Evolutionary conservation across 2,797 vertebrate species (phyloP).

Genomic region (Parauchenoglanis ngamensis): DNA sequence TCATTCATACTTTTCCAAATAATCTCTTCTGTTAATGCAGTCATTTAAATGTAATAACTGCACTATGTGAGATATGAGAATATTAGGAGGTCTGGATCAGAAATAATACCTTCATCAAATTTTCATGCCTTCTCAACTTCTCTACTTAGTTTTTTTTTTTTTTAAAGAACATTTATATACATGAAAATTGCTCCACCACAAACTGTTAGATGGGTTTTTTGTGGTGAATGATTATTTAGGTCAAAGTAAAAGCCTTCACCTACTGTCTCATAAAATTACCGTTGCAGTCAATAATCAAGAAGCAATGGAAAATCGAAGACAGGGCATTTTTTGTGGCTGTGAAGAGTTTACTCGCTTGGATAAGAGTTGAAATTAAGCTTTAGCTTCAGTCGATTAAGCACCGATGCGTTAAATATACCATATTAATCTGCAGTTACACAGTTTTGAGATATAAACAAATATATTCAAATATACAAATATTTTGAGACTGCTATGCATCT

Average conservation of each 20-base stretch:
- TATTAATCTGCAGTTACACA: background rate
- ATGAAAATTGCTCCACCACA: background rate
- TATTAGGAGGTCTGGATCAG: background rate
- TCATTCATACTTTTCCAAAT: background rate
- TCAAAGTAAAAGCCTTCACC: background rate
- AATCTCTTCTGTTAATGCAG: background rate
- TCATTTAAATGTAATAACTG: constrained; percentile 7
- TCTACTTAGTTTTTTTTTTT: background rate
- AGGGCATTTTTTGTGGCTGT: background rate
- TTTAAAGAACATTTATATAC: background rate
- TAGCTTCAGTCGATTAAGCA: background rate
- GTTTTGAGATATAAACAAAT: background rate
- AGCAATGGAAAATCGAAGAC: background rate
- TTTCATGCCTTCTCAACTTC: background rate
- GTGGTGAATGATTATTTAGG: constrained; percentile 28
- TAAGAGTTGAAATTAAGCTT: background rate
- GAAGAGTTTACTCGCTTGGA: background rate
- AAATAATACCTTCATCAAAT: background rate
- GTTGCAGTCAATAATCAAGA: constrained; percentile 10
- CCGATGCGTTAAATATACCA: background rate
- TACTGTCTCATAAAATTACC: background rate
- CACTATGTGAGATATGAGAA: background rate
- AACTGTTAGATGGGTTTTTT: background rate
- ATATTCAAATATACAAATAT: background rate
- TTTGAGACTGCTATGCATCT: background rate